These are phyloP conservation scores for Scomber scombrus DNA, from an alignment of 2,113 vertebrate genomes.

Conservation along the genomic window DNA sequence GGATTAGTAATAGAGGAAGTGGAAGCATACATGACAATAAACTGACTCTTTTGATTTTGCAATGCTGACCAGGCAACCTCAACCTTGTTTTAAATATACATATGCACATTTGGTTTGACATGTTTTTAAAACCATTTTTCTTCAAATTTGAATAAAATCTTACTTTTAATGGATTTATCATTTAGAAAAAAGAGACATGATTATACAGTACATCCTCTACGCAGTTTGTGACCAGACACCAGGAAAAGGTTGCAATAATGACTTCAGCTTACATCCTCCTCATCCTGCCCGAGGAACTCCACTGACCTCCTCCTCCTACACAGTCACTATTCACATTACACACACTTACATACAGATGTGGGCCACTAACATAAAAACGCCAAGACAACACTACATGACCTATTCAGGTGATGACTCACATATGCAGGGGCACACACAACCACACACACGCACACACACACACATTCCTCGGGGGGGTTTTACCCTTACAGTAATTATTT, in stretches of 20 bases:
- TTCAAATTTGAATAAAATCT: not conserved
- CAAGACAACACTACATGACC: conserved; percentile 24
- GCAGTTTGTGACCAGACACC: too few species aligned
- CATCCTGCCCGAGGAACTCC: conserved; percentile 15
- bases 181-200: too few species aligned
- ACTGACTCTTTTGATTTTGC: too few species aligned
- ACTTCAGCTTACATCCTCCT: not conserved
- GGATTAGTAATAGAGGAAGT: too few species aligned
- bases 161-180: too few species aligned
- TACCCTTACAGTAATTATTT: conserved; percentile 45
- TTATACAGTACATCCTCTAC: too few species aligned
- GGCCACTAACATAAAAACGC: conserved; percentile 19
- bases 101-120: too few species aligned
- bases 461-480: not conserved
- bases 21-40: too few species aligned
- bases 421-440: conserved; percentile 9
- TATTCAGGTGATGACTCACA: conserved; percentile 47
- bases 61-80: too few species aligned
- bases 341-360: conserved; percentile 31
- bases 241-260: not conserved
- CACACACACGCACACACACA: conserved; percentile 33
- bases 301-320: conserved; percentile 28
- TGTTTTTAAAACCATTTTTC: not conserved
- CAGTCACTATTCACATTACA: conserved; percentile 29
- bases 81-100: not conserved